Evolutionary conservation across 2,113 vertebrate species (phyloP), one percentile per base, ranked within the genome.

Genomic region (Atrichornis clamosus): DNA sequence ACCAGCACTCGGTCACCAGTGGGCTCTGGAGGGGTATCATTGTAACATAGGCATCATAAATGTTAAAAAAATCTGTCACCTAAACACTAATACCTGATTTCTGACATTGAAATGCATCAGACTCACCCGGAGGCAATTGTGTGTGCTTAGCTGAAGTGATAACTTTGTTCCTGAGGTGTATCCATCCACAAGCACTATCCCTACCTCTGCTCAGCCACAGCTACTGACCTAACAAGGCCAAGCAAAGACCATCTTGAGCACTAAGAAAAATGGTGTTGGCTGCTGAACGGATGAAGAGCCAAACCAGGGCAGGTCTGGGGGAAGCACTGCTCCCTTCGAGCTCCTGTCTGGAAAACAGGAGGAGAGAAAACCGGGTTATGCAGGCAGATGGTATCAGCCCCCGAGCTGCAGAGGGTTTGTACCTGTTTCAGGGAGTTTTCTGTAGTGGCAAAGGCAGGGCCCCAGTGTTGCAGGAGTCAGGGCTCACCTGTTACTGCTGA

Each of bases 111-210:
- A 92, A 67, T n/a, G 21, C 27, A 35, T 23, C 64, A 35, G 50
- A 41, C 39, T 49, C 49, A 52, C 58, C 33, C 44, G 35, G 19
- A 88, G 26, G 13, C 30, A 24, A 60, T 9, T 52, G 24, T 0
- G 0, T 46, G 27, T 44, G 72, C 23, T 58, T 52, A 22, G 28
- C 39, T 82, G 60, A 84, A 91, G 19, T 5, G 42, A 30, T 73
- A 46, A 6, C 20, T 94, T 74, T 47, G 56, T 77, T 33, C 56
- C 39, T 11, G 7, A 4, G 24, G 42, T 15, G 7, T 15, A 35
- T 42, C 50, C 41, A 69, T 35, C 2, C 41, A 8, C 19, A 19
- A 39, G 23, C 0, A 0, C 24, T 35, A 10, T 10, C 30, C 33
- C 35, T 56, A 11, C 58, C 30, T 72, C 41, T 69, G 75, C 74